phyloP scores from a whole-genome alignment of 2,888 invertebrate species.

The Ctenicera cuprea region DNA sequence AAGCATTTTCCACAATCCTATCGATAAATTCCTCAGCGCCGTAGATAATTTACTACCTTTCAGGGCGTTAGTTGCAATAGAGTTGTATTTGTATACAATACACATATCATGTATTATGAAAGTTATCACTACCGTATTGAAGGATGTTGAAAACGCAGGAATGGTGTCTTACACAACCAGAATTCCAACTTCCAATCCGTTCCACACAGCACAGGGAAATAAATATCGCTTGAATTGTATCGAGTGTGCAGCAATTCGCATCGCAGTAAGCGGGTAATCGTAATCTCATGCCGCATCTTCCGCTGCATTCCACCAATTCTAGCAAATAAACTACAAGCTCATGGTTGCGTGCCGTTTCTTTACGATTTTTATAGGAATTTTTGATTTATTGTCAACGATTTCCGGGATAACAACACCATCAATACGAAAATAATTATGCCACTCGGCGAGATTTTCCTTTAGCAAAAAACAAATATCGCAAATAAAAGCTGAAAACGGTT shows the following conservation, averaged over 20 bases:
- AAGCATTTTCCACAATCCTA: slow-evolving; percentile 20
- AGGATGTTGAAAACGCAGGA: slow-evolving; percentile 42
- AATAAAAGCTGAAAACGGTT: slow-evolving; percentile 9
- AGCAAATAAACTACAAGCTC: slow-evolving; percentile 49
- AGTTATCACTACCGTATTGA: slow-evolving; percentile 43
- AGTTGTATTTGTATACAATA: slow-evolving; percentile 41
- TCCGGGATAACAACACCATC: slow-evolving; percentile 22
- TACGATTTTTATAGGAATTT: slow-evolving; percentile 37
- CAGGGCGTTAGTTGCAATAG: slow-evolving; percentile 35
- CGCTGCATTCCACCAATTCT: slow-evolving; percentile 52
- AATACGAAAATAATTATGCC: slow-evolving; percentile 11
- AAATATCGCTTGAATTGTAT: slow-evolving; percentile 60
- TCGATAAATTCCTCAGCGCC: slow-evolving; percentile 12
- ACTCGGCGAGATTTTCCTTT: not conserved
- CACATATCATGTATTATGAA: slow-evolving; percentile 40
- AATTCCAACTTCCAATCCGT: slow-evolving; percentile 60
- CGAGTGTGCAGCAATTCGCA: slow-evolving; percentile 57
- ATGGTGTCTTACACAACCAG: slow-evolving; percentile 46
- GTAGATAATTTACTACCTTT: slow-evolving; percentile 24
- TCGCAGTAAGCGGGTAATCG: slow-evolving; percentile 57
- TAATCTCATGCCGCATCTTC: slow-evolving; percentile 56
- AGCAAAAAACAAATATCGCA: slow-evolving; percentile 13
- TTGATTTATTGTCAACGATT: slow-evolving; percentile 39
- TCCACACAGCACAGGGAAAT: slow-evolving; percentile 57
- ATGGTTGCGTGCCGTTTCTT: slow-evolving; percentile 49